Conservation (phyloP, 92 coral and sea anemone species). For the Ricordea florida region DNA sequence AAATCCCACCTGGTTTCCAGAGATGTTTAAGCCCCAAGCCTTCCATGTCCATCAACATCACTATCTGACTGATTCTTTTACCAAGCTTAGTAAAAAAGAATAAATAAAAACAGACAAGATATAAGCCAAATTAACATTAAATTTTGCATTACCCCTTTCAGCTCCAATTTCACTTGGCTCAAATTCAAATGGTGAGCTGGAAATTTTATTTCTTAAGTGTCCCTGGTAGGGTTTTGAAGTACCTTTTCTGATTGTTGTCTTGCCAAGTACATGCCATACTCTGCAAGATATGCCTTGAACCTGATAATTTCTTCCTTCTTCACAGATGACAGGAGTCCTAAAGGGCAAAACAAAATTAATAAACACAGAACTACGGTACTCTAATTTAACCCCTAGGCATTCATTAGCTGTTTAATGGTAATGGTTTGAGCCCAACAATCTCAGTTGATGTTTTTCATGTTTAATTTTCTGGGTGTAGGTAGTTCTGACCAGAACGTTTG, state of each 20-base stretch:
- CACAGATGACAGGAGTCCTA: constrained; percentile 69
- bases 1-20: constrained; percentile 80
- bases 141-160: background rate
- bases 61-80: constrained; percentile 57
- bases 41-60: constrained; percentile 77
- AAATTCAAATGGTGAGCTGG: background rate
- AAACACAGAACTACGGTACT: background rate
- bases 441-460: too few species aligned
- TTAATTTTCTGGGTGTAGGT: too few species aligned
- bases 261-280: constrained; percentile 60
- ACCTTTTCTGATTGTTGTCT: constrained; percentile 71
- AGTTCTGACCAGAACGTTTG: too few species aligned
- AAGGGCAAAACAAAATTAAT: background rate
- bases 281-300: constrained; percentile 73
- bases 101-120: background rate
- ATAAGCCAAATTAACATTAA: too few species aligned
- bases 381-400: too few species aligned
- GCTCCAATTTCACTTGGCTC: background rate
- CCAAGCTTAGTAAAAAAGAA: constrained; percentile 33
- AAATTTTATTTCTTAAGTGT: too few species aligned
- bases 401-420: too few species aligned
- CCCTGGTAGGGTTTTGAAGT: too few species aligned
- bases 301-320: constrained; percentile 69
- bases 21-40: constrained; percentile 84
- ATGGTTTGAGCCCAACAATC: too few species aligned